Base-by-base conservation (phyloP, 2,797 vertebrate species). In the Leptodactylus fallax region DNA sequence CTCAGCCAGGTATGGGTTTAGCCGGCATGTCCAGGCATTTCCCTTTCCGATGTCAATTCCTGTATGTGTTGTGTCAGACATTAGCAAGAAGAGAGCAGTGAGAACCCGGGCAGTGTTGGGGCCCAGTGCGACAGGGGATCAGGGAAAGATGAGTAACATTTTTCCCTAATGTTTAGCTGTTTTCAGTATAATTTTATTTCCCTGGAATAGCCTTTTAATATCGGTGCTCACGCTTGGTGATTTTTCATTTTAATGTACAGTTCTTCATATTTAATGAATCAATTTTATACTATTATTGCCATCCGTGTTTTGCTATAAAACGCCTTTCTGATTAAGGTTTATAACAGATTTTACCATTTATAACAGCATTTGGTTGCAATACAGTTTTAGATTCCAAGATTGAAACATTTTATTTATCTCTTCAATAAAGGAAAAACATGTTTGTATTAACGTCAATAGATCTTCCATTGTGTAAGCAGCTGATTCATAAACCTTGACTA, bases 401-500 rank as follows among this genome's bases (percentile, higher is more conserved):
- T 61, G 25, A 63, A 63, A 49, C 0, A 9, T 74, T 58, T 74
- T 85, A 81, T 81, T 79, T 53, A 45, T 63, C 17, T 83, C 7
- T 27, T 55, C 17, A 60, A 23, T 72, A 81, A 81, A 81, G 79
- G 27, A 80, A 78, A 81, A 56, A 78, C 72, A 82, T 74, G 63
- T 67, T 87, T 21, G 45, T 60, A 80, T 80, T 55, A 85, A 85
- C 83, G 78, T 89, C 84, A 86, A 21, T 82, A 47, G 55, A 81
- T 83, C 60, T 86, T 82, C 88, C 79, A 86, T 89, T 86, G 84
- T 89, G 74, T 71, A 82, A 86, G 87, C 71, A 81, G 83, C 84
- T 86, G 88, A 89, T 86, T 89, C 88, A 86, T 78, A 86, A 89
- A 86, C 47, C 65, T 78, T 82, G 71, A 89, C 69, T 88, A 81